Evolutionary conservation across 1,140 invertebrate species (phyloP), one percentile per base, ranked within the genome.

Genomic region (Coptotermes formosanus): DNA sequence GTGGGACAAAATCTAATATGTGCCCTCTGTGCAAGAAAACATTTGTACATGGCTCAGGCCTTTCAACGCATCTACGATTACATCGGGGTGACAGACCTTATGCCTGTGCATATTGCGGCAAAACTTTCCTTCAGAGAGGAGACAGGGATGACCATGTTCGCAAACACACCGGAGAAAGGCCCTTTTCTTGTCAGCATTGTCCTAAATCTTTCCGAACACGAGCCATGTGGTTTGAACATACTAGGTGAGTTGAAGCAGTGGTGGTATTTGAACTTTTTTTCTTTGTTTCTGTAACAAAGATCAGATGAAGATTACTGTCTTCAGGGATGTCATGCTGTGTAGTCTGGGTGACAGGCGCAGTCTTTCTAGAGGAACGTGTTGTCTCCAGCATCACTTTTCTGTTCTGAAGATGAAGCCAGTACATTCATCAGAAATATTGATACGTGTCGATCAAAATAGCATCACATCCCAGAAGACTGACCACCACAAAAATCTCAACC

Each of bases 151-250:
- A 87, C 19, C 89, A 90, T 87, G 25, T 88, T 16, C 85, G 89
- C 7, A 89, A 87, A 55, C 94, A 95, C 89, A 94, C 93, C 2
- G 95, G 95, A 0, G 94, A 95, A 87, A 92, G 94, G 82, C 96
- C 95, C 3, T 95, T 95, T 88, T 92, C 94, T 81, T 96, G 95
- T 89, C 92, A 92, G 87, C 91, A 90, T 11, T 86, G 86, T 23
- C 32, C 52, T 38, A 86, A 86, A 55, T 44, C 48, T 23, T 86
- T 86, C 52, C 86, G 86, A 23, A 86, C 86, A 14, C 38, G 59
- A 52, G 83, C 52, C 82, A 86, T 86, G 55, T 84, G 82, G 82
- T 55, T 86, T 25, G 82, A 86, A 69, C 86, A 86, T 43, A 86
- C 44, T 16, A 69, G 85, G 85, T 59, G 16, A 45, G 83, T 84